These are phyloP conservation scores for Narcine bancroftii DNA, from an alignment of 2,113 vertebrate species.

Conservation along the genomic window DNA sequence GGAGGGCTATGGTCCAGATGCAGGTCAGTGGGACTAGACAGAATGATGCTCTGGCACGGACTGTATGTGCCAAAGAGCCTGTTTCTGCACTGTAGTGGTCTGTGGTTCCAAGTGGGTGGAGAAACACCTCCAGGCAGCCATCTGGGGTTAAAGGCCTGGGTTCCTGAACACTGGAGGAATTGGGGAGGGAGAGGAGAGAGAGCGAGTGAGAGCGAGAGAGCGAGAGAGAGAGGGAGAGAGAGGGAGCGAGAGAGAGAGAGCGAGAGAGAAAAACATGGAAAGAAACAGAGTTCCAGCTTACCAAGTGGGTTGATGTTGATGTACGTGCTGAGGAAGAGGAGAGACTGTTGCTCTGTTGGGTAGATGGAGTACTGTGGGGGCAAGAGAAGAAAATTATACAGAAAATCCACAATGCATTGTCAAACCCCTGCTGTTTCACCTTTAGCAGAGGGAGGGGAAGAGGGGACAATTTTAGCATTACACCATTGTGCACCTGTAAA, in stretches of 20 bases:
- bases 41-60: no score
- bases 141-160: no score
- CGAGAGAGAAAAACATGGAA: constrained; percentile 15
- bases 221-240: constrained; percentile 35
- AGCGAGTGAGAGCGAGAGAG: not conserved
- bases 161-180: not conserved
- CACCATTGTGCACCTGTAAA: no score
- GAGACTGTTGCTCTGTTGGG: constrained; percentile 55
- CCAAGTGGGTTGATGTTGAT: constrained; percentile 56
- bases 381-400: no score
- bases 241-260: not conserved
- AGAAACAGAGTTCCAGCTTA: constrained; percentile 41
- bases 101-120: no score
- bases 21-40: no score
- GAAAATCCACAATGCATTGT: not conserved
- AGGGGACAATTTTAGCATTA: not conserved
- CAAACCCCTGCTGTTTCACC: not conserved
- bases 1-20: no score
- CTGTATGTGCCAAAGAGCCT: no score
- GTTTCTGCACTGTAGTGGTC: no score
- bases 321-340: constrained; percentile 52
- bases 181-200: not conserved
- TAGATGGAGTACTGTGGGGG: constrained; percentile 51
- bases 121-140: no score
- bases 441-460: not conserved